Evolutionary conservation across 2,888 invertebrate species (phyloP).

Genomic region (Ectropis crepuscularia): DNA sequence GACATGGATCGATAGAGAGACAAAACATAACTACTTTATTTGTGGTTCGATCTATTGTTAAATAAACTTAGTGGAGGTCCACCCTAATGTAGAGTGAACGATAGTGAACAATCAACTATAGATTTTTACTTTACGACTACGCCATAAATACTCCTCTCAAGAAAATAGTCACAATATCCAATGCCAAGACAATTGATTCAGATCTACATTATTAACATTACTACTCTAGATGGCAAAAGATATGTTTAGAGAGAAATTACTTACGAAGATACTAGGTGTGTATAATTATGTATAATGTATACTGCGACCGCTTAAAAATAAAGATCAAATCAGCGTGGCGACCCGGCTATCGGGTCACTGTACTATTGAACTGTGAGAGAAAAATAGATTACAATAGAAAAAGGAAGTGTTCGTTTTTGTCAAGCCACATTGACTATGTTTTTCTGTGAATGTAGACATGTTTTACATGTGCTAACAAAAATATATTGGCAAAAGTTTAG

Average conservation of each 20-base stretch:
- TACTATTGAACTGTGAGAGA: too few species aligned
- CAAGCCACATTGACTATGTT: too few species aligned
- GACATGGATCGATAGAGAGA: constrained; percentile 30
- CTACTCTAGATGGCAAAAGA: constrained; percentile 70
- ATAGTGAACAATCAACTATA: constrained; percentile 4
- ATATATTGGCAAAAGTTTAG: too few species aligned
- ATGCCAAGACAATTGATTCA: constrained; percentile 55
- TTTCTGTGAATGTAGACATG: too few species aligned
- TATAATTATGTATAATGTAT: constrained; percentile 11
- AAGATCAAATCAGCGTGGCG: constrained; percentile 25
- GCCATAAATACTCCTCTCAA: constrained; percentile 21
- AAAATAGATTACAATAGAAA: too few species aligned
- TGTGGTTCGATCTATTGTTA: neutral
- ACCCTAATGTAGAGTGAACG: neutral
- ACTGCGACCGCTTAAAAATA: constrained; percentile 42
- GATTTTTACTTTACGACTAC: constrained; percentile 1
- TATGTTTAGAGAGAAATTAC: constrained; percentile 52
- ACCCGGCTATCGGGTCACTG: too few species aligned
- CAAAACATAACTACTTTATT: neutral
- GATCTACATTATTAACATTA: constrained; percentile 57
- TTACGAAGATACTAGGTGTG: constrained; percentile 31
- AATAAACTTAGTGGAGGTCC: constrained; percentile 2
- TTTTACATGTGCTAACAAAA: too few species aligned
- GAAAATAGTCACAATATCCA: constrained; percentile 30
- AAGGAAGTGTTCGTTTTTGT: too few species aligned